These are phyloP conservation scores for Dreissena polymorpha DNA, from an alignment of 1,140 invertebrate genomes.

Conservation along the genomic window DNA sequence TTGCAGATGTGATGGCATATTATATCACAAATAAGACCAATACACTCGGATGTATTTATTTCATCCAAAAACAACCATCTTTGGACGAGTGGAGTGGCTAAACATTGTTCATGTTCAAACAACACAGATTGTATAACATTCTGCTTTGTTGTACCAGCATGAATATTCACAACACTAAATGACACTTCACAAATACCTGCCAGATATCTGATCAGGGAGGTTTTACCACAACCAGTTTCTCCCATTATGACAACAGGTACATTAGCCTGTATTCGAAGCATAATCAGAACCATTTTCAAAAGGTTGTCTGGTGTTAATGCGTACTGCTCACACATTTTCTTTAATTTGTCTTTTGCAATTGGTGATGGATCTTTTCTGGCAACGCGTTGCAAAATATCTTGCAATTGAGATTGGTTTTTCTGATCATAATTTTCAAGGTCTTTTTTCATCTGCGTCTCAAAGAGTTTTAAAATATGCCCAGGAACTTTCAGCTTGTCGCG, in stretches of 20 bases:
- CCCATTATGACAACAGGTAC: constrained; percentile 75
- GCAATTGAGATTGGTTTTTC: constrained; percentile 44
- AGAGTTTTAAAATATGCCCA: constrained; percentile 46
- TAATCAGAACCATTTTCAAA: constrained; percentile 66
- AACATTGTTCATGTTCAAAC: constrained; percentile 30
- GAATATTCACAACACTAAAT: constrained; percentile 60
- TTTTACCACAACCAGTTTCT: constrained; percentile 75
- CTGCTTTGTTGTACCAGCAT: constrained; percentile 58
- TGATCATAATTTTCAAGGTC: constrained; percentile 42
- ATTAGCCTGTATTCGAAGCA: constrained; percentile 55
- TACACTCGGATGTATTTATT: constrained; percentile 64
- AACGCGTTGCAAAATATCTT: constrained; percentile 53
- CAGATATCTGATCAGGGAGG: constrained; percentile 61
- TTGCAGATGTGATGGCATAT: constrained; percentile 60
- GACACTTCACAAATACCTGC: constrained; percentile 45
- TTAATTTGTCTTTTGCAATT: neutral
- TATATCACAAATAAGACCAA: constrained; percentile 61
- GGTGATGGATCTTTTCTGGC: constrained; percentile 24
- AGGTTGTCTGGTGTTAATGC: constrained; percentile 66
- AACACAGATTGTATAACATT: constrained; percentile 36
- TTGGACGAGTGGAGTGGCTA: neutral
- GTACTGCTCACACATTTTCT: constrained; percentile 51
- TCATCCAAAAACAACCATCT: constrained; percentile 66
- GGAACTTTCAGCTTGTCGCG: constrained; percentile 54
- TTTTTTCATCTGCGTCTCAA: constrained; percentile 63